Percentiles rank a stretch among this genome's conserved stretches.
Evolutionary conservation across 2,797 vertebrate genomes (phyloP).

Genomic region (Anguilla anguilla): DNA sequence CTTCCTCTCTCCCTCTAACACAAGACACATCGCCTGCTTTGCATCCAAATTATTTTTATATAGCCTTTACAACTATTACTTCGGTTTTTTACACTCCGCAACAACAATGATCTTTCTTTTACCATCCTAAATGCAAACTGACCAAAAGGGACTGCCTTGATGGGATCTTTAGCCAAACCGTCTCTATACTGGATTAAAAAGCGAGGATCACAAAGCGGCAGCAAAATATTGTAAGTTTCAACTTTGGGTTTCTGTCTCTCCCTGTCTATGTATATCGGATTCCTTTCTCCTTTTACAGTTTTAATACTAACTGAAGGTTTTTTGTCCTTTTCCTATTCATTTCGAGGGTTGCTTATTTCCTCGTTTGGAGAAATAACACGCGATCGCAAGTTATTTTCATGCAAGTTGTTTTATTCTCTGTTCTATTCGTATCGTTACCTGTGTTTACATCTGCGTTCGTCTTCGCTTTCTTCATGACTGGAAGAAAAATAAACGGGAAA

Average conservation of each 20-base stretch:
- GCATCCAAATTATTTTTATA: slow-evolving; percentile 94
- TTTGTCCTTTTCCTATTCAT: slow-evolving; percentile 49
- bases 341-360: slow-evolving; percentile 62
- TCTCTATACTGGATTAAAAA: slow-evolving; percentile 91
- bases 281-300: slow-evolving; percentile 65
- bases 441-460: slow-evolving; percentile 81
- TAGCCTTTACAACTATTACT: slow-evolving; percentile 85
- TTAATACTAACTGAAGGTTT: slow-evolving; percentile 57
- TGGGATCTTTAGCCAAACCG: slow-evolving; percentile 91
- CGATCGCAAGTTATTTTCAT: slow-evolving; percentile 69
- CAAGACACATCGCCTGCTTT: slow-evolving; percentile 90
- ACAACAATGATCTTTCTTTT: slow-evolving; percentile 92
- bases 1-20: slow-evolving; percentile 88
- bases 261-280: slow-evolving; percentile 61
- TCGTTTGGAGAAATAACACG: slow-evolving; percentile 56
- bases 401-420: slow-evolving; percentile 67
- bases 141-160: slow-evolving; percentile 84
- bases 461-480: slow-evolving; percentile 74
- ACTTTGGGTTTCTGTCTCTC: slow-evolving; percentile 84
- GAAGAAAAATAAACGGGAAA: slow-evolving; percentile 71
- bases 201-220: slow-evolving; percentile 87
- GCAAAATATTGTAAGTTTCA: slow-evolving; percentile 95
- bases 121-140: slow-evolving; percentile 84
- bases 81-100: slow-evolving; percentile 83
- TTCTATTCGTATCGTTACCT: slow-evolving; percentile 74